Conservation (phyloP, 92 coral and sea anemone genomes). For the Porites evermanni region DNA sequence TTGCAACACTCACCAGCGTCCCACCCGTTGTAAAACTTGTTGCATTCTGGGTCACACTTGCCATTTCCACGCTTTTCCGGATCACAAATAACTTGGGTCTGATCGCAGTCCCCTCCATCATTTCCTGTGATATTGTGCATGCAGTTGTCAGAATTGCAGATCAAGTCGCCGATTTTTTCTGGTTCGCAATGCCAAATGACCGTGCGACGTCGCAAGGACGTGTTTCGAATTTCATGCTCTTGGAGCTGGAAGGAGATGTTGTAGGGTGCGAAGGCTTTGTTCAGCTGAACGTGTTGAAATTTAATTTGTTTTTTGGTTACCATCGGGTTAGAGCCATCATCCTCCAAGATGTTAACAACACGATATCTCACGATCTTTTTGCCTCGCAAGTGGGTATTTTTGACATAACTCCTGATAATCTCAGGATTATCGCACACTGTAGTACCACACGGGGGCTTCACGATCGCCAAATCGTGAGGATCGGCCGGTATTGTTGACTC, state of each 20-base stretch:
- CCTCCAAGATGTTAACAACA: slow-evolving; percentile 82
- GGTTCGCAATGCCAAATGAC: slow-evolving; percentile 82
- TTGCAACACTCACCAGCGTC: slow-evolving; percentile 95
- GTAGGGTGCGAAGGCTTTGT: slow-evolving; percentile 68
- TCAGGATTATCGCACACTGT: slow-evolving; percentile 99
- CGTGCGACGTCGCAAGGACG: slow-evolving; percentile 82
- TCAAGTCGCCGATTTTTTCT: slow-evolving; percentile 74
- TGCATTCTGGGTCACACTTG: slow-evolving; percentile 94
- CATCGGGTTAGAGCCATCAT: slow-evolving; percentile 88
- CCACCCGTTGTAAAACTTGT: slow-evolving; percentile 74
- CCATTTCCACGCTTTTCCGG: slow-evolving; percentile 77
- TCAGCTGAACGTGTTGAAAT: slow-evolving; percentile 64
- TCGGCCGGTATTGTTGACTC: slow-evolving; percentile 93
- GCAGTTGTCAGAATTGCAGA: slow-evolving; percentile 69
- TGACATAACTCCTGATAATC: slow-evolving; percentile 88
- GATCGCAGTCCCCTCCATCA: slow-evolving; percentile 93
- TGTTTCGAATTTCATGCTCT: slow-evolving; percentile 64
- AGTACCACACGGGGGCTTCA: slow-evolving; percentile 91
- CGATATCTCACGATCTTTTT: slow-evolving; percentile 79
- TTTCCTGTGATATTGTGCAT: slow-evolving; percentile 76
- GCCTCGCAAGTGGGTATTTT: slow-evolving; percentile 71
- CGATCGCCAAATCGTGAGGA: slow-evolving; percentile 86
- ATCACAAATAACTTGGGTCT: slow-evolving; percentile 50
- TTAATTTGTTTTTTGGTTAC: slow-evolving; percentile 73
- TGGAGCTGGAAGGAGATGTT: slow-evolving; percentile 83